Base-by-base conservation (phyloP, 2,113 vertebrate species). In the Cryptotis parvus region DNA sequence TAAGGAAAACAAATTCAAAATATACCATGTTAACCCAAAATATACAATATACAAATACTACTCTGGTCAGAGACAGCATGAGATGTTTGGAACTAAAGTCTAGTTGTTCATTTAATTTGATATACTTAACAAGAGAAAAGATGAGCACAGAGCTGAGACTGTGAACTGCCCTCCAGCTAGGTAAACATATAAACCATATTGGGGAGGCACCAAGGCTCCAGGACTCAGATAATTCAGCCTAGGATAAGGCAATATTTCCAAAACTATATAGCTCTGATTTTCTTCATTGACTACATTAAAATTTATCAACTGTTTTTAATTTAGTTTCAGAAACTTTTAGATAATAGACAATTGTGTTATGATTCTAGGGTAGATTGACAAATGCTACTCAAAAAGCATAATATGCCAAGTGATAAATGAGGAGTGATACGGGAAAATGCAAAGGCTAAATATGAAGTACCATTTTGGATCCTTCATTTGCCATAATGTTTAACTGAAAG, bases 171-270 rank as follows among this genome's bases (percentile, higher is more conserved):
- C 3, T 0, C 18, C 7, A 24, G 63, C 45, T 74, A 86, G 24
- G 43, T 45, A 4, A 41, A n/a, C 20, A n/a, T 7, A 10, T 6
- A 29, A 1, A 1, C 39, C 9, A 45, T 11, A 16, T 0, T 65
- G 9, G 49, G 39, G 33, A 79, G 26, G 4, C 9, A 80, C 29
- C 26, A 39, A 39, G 68, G 37, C 6, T 35, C 27, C 3, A 66
- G 20, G 10, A 3, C 52, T 73, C 55, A 35, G 3, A 35, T 4
- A 8, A 80, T 18, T 70, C 58, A n/a, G 24, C 20, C 29, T 61
- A 12, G 0, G 3, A 43, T n/a, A 27, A 61, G 29, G 18, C 31
- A 39, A 52, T 49, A 26, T 77, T 81, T 68, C 79, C 37, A 11
- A n/a, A 72, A 72, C 3, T 29, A 79, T 55, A 58, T 24, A 58